A percentile compares a stretch with the other conserved stretches of the same genome.
Evolutionary conservation across 2,797 vertebrate genomes (phyloP).

Genomic region (Lepilemur septentrionalis): DNA sequence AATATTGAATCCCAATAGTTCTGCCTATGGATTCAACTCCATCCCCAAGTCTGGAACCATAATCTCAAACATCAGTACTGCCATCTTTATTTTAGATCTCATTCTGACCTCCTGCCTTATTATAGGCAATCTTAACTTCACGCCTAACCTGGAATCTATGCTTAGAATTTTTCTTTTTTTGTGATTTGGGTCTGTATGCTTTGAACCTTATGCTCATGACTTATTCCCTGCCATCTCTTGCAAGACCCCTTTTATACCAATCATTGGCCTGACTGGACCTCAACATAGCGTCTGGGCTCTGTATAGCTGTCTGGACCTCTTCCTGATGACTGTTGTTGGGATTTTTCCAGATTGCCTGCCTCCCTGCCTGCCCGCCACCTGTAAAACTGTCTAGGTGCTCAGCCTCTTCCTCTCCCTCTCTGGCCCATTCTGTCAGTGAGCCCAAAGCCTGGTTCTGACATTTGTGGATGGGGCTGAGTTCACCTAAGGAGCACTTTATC

Average conservation of each 20-base stretch:
- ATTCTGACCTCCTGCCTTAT: background rate
- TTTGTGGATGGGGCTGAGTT: background rate
- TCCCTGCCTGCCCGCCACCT: background rate
- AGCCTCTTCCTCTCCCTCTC: background rate
- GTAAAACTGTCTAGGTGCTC: background rate
- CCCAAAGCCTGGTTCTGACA: background rate
- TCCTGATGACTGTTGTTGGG: background rate
- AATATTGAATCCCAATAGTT: background rate
- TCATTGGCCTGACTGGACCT: background rate
- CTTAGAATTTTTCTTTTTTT: background rate
- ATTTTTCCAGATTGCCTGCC: background rate
- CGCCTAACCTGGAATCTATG: background rate
- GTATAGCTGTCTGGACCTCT: background rate
- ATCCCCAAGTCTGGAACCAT: background rate
- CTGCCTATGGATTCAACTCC: background rate
- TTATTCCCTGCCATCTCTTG: background rate
- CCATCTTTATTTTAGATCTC: background rate
- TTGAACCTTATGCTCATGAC: slow-evolving; percentile 4
- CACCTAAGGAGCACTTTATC: background rate
- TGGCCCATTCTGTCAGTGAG: background rate
- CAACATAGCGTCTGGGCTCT: background rate
- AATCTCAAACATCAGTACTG: background rate
- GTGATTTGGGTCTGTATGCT: background rate
- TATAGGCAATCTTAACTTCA: background rate
- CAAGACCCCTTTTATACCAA: background rate